Conservation (phyloP, 2,888 invertebrate species). For the Acrobeloides nanus region DNA sequence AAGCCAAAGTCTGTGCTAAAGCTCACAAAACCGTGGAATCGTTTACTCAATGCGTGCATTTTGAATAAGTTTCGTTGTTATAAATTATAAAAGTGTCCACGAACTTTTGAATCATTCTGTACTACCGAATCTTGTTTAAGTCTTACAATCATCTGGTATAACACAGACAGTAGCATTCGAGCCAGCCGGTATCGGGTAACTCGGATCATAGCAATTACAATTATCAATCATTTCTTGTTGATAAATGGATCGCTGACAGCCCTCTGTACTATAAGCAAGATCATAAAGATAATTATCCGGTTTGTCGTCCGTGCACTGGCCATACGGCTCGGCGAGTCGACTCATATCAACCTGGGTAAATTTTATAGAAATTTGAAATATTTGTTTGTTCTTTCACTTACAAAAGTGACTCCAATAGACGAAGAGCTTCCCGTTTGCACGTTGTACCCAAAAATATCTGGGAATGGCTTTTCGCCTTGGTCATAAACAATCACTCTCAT, state of each 20-base stretch:
- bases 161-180: conserved; percentile 7
- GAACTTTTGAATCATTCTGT: too few relatives aligned
- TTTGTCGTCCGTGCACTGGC: conserved; percentile 35
- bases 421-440: conserved; percentile 47
- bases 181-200: conserved; percentile 13
- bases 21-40: too few relatives aligned
- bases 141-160: conserved; percentile 15
- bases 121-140: too few relatives aligned
- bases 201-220: conserved; percentile 21
- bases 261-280: conserved; percentile 19
- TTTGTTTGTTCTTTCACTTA: background rate
- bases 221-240: conserved; percentile 11
- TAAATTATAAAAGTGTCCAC: too few relatives aligned
- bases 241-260: conserved; percentile 19
- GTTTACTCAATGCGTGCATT: too few relatives aligned
- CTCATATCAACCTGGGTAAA: too few relatives aligned
- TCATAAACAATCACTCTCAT: conserved; percentile 51
- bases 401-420: conserved; percentile 47
- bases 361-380: conserved; percentile 23
- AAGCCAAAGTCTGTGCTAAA: too few relatives aligned
- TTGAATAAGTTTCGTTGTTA: too few relatives aligned
- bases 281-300: conserved; percentile 20
- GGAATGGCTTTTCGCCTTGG: conserved; percentile 49
- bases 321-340: conserved; percentile 47
- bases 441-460: conserved; percentile 52